Evolutionary conservation across 2,797 vertebrate species (phyloP), one percentile per base, ranked within the genome.

Genomic region (Sebastes hubbsi): DNA sequence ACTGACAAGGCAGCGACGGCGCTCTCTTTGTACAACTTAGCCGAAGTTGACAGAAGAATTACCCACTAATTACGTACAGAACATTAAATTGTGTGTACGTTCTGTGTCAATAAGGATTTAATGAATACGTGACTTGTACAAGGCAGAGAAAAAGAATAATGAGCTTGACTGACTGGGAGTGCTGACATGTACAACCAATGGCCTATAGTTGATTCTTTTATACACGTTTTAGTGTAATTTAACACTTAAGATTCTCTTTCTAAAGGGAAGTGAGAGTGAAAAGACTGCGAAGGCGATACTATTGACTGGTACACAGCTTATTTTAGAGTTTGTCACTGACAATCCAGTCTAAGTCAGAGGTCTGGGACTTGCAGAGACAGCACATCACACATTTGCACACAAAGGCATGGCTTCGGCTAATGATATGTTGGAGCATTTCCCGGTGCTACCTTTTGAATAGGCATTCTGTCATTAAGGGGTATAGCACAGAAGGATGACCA

Each of bases 321-420:
- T 80, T 87, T 62, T 1, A 7, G 69, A 75, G 75, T 81, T 68
- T 78, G 46, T 89, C 76, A 25, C 63, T 24, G 55, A 32, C 59
- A 9, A 75, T 87, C 65, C 29, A 63, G 49, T 83, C 82, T 74
- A 62, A 64, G 46, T 65, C 61, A 24, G 72, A 79, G 75, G 59
- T 66, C 71, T 63, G 7, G 58, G 64, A 69, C 64, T 49, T 20
- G 32, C 11, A 3, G 18, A 55, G 75, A 71, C 80, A 60, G 70
- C 36, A 77, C 81, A 80, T 79, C 61, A 46, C 68, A 80, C 68
- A 56, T 80, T 77, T 80, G 38, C 71, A 68, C 71, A 29, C 62
- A 2, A 22, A 36, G 54, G 52, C 29, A 52, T 6, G 4, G 32
- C 64, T 74, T 81, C 76, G 81, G 25, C 58, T 73, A 61, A 80